phyloP scores from a whole-genome alignment of 2,888 invertebrate species.

The Drosophila monieri region DNA sequence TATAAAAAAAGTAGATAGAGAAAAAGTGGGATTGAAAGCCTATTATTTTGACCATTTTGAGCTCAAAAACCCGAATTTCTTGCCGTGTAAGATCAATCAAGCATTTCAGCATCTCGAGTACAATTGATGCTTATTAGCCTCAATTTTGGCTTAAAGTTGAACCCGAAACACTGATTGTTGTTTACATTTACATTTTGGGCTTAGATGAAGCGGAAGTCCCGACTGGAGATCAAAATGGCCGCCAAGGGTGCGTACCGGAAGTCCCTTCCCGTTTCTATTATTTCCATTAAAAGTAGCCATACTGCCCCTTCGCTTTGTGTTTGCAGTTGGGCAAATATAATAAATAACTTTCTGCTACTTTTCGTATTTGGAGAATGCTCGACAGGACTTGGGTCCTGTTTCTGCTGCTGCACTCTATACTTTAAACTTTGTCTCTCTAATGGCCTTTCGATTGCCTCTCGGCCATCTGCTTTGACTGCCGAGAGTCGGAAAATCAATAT shows the following conservation, averaged over 20 bases:
- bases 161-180: constrained; percentile 36
- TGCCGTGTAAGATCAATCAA: constrained; percentile 23
- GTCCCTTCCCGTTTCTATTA: constrained; percentile 23
- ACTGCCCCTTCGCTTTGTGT: constrained; percentile 41
- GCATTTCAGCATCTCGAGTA: constrained; percentile 20
- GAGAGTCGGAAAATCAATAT: constrained; percentile 34
- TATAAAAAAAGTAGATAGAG: background rate
- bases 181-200: constrained; percentile 40
- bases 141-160: constrained; percentile 26
- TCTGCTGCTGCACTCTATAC: constrained; percentile 50
- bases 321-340: constrained; percentile 72
- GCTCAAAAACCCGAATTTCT: background rate
- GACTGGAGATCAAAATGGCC: constrained; percentile 65
- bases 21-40: background rate
- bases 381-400: constrained; percentile 38
- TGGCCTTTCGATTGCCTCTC: constrained; percentile 64
- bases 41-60: too few relatives aligned
- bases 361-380: constrained; percentile 61
- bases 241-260: constrained; percentile 57
- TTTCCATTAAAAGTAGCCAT: background rate
- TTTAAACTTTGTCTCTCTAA: constrained; percentile 73
- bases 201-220: constrained; percentile 62
- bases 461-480: constrained; percentile 23
- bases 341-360: constrained; percentile 75
- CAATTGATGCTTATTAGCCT: constrained; percentile 45